Evolutionary conservation across 2,888 invertebrate species (phyloP).

Genomic region (Cremastinae sp.): DNA sequence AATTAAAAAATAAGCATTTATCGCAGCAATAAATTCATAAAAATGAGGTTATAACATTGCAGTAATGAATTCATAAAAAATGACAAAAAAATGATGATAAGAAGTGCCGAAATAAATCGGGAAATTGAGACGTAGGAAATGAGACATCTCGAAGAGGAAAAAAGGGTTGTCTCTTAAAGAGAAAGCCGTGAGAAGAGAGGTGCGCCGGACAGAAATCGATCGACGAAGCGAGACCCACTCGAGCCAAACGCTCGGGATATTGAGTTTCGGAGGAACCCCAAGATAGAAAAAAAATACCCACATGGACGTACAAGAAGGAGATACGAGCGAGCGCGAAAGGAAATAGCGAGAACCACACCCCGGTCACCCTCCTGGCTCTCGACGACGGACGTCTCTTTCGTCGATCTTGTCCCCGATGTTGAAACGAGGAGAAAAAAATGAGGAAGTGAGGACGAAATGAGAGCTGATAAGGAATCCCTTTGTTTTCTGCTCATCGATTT

Average conservation of each 20-base stretch:
- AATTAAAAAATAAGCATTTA: background rate
- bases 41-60: no score
- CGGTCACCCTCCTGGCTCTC: no score
- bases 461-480: slow-evolving; percentile 17
- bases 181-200: slow-evolving; percentile 36
- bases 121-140: background rate
- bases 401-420: no score
- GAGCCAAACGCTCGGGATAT: slow-evolving; percentile 54
- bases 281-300: slow-evolving; percentile 13
- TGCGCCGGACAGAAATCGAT: slow-evolving; percentile 60
- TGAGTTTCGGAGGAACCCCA: slow-evolving; percentile 53
- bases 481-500: background rate
- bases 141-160: slow-evolving; percentile 3
- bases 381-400: no score
- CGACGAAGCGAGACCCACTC: slow-evolving; percentile 43
- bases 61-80: background rate
- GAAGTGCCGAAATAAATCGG: slow-evolving; percentile 1
- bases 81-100: background rate
- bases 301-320: background rate
- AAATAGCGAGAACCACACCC: no score
- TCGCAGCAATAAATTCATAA: no score
- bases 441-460: no score
- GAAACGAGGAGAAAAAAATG: no score
- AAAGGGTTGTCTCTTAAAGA: background rate
- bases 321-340: no score